These are phyloP conservation scores for Drosophila truncata DNA, from an alignment of 1,140 invertebrate species.

Conservation along the genomic window DNA sequence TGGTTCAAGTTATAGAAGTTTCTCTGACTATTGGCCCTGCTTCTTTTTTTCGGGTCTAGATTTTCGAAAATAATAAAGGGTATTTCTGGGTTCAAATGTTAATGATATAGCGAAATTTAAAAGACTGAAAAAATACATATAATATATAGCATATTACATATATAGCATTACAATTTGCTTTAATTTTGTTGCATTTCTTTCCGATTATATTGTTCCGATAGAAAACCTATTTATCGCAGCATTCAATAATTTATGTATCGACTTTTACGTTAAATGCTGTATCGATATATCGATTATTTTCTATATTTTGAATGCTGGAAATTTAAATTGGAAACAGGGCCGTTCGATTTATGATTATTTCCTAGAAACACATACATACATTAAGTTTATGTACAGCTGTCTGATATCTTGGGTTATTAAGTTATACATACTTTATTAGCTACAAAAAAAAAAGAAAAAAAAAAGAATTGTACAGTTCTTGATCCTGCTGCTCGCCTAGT, in stretches of 20 bases:
- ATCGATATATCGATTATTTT: neutral
- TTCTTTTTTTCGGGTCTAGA: neutral
- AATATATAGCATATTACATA: too few relatives aligned
- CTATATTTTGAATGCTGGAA: neutral
- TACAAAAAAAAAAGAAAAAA: constrained; percentile 33
- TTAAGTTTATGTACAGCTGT: constrained; percentile 21
- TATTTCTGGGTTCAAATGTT: neutral
- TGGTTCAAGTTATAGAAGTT: neutral
- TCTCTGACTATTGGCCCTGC: neutral
- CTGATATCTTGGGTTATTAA: neutral
- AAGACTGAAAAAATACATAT: too few relatives aligned
- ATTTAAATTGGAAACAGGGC: neutral
- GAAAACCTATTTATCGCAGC: neutral
- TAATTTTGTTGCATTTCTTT: neutral
- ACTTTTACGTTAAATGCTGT: neutral
- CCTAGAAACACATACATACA: neutral
- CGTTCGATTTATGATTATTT: neutral
- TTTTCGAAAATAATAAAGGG: neutral
- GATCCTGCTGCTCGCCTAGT: constrained; percentile 24
- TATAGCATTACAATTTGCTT: neutral
- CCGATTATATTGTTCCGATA: neutral
- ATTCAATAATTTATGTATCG: neutral
- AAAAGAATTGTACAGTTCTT: constrained; percentile 42
- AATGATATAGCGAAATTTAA: neutral
- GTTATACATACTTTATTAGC: constrained; percentile 29